Percentiles rank a stretch among this genome's conserved stretches.
These are phyloP conservation scores for Mastigias papua DNA, from an alignment of 30 jellyfish, hydroid and myxozoan genomes.

Conservation along the genomic window DNA sequence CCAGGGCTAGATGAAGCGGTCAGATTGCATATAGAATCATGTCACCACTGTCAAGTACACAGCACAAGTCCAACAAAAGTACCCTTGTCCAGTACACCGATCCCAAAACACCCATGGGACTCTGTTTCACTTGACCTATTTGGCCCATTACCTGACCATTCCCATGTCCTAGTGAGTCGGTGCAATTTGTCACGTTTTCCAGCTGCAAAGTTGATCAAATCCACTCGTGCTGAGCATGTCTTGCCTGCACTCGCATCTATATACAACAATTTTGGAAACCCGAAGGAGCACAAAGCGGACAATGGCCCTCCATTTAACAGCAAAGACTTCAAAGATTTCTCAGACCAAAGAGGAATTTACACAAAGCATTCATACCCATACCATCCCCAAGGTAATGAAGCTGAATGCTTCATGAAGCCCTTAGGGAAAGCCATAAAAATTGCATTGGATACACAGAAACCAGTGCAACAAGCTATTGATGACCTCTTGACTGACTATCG, in stretches of 20 bases:
- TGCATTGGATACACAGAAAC: neutral
- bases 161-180: too few species aligned
- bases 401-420: conserved; percentile 70
- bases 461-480: conserved; percentile 19
- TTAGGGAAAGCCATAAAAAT: conserved; percentile 52
- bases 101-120: too few species aligned
- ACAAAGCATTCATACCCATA: conserved; percentile 41
- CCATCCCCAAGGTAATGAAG: conserved; percentile 70
- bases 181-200: too few species aligned
- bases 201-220: too few species aligned
- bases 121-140: too few species aligned
- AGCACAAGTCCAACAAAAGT: too few species aligned
- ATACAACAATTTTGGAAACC: conserved; percentile 66
- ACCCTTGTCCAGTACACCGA: too few species aligned
- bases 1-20: too few species aligned
- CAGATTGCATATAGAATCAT: too few species aligned
- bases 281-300: conserved; percentile 65
- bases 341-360: conserved; percentile 42
- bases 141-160: too few species aligned
- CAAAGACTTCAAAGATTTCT: conserved; percentile 11
- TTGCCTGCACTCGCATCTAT: conserved; percentile 30
- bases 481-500: conserved; percentile 24
- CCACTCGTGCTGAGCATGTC: too few species aligned
- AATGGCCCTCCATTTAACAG: conserved; percentile 77
- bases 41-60: too few species aligned